A percentile compares a stretch with the other conserved stretches of the same genome.
Evolutionary conservation across 2,888 invertebrate genomes (phyloP).

Genomic region (Cantharis lateralis): DNA sequence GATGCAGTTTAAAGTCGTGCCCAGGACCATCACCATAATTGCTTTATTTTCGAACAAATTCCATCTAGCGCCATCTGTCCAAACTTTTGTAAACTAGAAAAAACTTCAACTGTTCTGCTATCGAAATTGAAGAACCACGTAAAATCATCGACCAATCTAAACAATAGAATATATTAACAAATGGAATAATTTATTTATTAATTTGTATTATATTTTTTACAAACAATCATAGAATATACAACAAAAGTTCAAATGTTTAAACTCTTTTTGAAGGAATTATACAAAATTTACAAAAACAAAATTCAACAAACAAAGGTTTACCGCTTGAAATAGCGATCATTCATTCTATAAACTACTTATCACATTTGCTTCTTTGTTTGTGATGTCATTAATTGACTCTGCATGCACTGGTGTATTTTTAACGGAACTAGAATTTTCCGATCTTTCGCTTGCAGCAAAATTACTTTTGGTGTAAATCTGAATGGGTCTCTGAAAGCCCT

Average conservation of each 20-base stretch:
- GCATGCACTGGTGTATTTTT: conserved; percentile 12
- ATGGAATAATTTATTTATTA: conserved; percentile 20
- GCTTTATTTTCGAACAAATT: too few relatives aligned
- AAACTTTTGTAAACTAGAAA: too few relatives aligned
- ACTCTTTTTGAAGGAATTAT: conserved; percentile 2
- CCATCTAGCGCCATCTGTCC: too few relatives aligned
- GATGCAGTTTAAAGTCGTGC: too few relatives aligned
- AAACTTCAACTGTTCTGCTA: too few relatives aligned
- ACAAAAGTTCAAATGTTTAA: conserved; percentile 6
- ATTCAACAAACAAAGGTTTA: conserved; percentile 6
- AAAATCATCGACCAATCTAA: too few relatives aligned
- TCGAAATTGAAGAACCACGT: too few relatives aligned
- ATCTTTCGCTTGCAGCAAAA: conserved; percentile 54
- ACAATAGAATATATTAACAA: background rate
- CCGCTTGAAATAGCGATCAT: conserved; percentile 4
- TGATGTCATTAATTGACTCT: conserved; percentile 2
- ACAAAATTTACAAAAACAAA: conserved; percentile 22
- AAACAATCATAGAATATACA: conserved; percentile 3
- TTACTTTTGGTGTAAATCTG: conserved; percentile 60
- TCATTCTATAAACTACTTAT: conserved; percentile 19
- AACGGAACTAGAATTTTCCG: conserved; percentile 36
- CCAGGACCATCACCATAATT: too few relatives aligned
- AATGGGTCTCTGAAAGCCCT: conserved; percentile 87
- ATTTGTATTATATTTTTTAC: conserved; percentile 11
- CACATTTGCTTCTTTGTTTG: conserved; percentile 23